Base-by-base conservation (phyloP, 2,113 vertebrate genomes). In the Chionomys nivalis region DNA sequence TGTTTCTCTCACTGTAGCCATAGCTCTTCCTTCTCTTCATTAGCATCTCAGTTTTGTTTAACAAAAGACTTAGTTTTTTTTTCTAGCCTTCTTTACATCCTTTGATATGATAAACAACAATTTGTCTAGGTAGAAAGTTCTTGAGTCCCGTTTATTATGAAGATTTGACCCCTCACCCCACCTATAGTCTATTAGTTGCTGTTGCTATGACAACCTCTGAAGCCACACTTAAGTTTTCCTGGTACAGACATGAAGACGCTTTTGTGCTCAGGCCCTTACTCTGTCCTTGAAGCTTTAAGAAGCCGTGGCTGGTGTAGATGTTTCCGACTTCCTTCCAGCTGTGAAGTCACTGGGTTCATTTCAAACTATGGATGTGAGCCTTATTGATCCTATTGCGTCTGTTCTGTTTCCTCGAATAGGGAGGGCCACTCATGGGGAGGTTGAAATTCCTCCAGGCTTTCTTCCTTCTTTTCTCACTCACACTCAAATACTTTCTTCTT, bases 261-360 rank as follows among this genome's bases (percentile, higher is more conserved):
- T 91, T 63, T 39, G n/a, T 36, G 63, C 33, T 28, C 52, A 66
- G 66, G 73, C 58, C 82, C 73, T 75, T 78, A 63, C 47, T 79
- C 36, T 44, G 23, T 73, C 75, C 96, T 70, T 94, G 93, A 94
- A 95, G 70, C 8, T 66, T 96, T 89, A 91, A 28, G 87, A 68
- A 87, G 21, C 39, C 58, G 33, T 33, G 11, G 92, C 55, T 93
- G 81, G 36, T 44, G n/a, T 14, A 77, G 39, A 93, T 47, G 95
- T 94, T 89, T 9, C 31, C 75, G 73, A 85, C n/a, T 72, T 42
- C 39, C 21, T 33, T 65, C 42, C 19, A 79, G 19, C 21, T 26
- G 21, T 66, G 49, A 89, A 94, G 94, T 0, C 88, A 33, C 17
- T 79, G 24, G 21, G 2, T 47, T 47, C 19, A 42, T 65, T 95